Percentiles rank a stretch among this genome's conserved stretches.
Evolutionary conservation across 2,113 vertebrate species (phyloP).

Genomic region (Solea senegalensis): DNA sequence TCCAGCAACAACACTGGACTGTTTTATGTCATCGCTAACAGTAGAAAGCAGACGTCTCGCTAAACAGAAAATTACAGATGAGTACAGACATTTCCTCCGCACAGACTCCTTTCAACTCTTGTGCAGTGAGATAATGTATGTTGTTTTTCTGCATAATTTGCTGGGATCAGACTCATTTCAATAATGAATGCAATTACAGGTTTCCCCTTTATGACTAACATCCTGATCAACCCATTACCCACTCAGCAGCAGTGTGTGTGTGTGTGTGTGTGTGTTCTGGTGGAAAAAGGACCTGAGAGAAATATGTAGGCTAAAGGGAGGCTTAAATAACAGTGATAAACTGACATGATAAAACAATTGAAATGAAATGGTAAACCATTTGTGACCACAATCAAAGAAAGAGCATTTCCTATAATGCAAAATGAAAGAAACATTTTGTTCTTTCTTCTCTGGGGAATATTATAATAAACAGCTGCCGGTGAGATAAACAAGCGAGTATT

Average conservation of each 20-base stretch:
- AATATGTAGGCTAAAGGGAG: slow-evolving; percentile 3
- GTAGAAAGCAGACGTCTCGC: slow-evolving; percentile 15
- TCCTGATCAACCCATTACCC: slow-evolving; percentile 64
- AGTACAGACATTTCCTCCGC: slow-evolving; percentile 46
- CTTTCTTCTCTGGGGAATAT: slow-evolving; percentile 17
- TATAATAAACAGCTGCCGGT: no score
- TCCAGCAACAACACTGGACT: slow-evolving; percentile 19
- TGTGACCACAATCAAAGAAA: slow-evolving; percentile 17
- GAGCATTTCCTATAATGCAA: not conserved
- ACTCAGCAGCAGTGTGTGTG: slow-evolving; percentile 25
- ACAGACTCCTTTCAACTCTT: slow-evolving; percentile 40
- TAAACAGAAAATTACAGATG: slow-evolving; percentile 39
- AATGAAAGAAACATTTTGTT: not conserved
- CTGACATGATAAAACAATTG: not conserved
- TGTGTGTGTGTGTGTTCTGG: slow-evolving; percentile 9
- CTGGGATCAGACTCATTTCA: slow-evolving; percentile 63
- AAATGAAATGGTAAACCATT: not conserved
- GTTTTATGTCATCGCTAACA: slow-evolving; percentile 27
- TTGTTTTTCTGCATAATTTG: slow-evolving; percentile 58
- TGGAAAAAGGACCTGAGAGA: slow-evolving; percentile 1
- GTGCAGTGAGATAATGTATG: slow-evolving; percentile 53
- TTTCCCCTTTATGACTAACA: slow-evolving; percentile 65
- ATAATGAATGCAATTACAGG: slow-evolving; percentile 74
- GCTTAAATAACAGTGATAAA: slow-evolving; percentile 2
- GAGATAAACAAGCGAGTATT: no score